Base-by-base conservation (phyloP, 1,140 invertebrate species). In the Sitobion miscanthi region DNA sequence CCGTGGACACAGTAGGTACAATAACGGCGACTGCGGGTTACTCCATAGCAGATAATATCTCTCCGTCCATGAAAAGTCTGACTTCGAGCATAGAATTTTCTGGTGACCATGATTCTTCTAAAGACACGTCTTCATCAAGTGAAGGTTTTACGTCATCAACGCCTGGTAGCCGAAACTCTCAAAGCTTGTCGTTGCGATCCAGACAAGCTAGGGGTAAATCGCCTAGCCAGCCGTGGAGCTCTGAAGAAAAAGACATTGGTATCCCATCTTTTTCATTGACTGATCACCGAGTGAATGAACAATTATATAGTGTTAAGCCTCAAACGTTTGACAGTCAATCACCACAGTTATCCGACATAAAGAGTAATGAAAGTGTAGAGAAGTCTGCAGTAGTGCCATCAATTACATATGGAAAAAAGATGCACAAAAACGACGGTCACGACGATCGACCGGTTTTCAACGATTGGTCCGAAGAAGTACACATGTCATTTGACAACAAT, bases 131-230 rank as follows among this genome's bases (percentile, higher is more conserved):
- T 35, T 85, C 45, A 3, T 93, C 91, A 38, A 42, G n/a, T 35
- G 91, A 93, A 54, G 1, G 57, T 11, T 69, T 57, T 52, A 9
- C 82, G 5, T 35, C 35, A 20, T 77, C n/a, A 35, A 14, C 23
- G 2, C 35, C 47, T 6, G 52, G 11, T 5, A 14, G 9, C 21
- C 47, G 77, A 38, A 86, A 30, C 11, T 8, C 45, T 0, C 91
- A 93, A 42, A 93, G 91, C 25, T 52, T 93, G n/a, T 49, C 49
- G 23, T 25, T 57, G 9, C 49, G 91, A 38, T 45, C 82, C 2
- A 93, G 91, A 93, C 91, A 93, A 38, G 91, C 91, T 23, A 83
- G 91, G 14, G 91, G 82, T 0, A 93, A 93, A 77, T n/a, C 62
- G 21, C 21, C n/a, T 1, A 93, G 21, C 11, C 91, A 93, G 14